Evolutionary conservation across 2,888 invertebrate species (phyloP), one percentile per base, ranked within the genome.

Genomic region (Caenorhabditis zanzibari): DNA sequence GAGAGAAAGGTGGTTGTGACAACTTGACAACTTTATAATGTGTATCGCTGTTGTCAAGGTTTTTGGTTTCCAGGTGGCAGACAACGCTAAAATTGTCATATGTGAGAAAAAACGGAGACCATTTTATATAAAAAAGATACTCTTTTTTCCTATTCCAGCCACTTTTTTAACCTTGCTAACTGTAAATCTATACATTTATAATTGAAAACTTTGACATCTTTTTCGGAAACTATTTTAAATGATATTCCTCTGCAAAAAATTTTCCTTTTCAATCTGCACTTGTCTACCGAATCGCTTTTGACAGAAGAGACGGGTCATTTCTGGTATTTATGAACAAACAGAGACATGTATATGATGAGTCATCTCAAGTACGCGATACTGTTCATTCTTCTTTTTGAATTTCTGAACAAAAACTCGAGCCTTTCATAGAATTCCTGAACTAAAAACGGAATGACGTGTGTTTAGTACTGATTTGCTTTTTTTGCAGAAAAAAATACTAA

Each of bases 261-360:
- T n/a, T 58, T 22, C 14, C 44, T 24, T 32, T 24, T 22, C 32
- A 2, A 19, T 38, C 38, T 32, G n/a, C 22, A n/a, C 41, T n/a
- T 10, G 44, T 44, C 63, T n/a, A 47, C 47, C 44, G 47, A 63
- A 44, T 44, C 44, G 41, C 63, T 26, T 63, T 63, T 63, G 63
- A 63, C 44, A 63, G 63, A 16, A 63, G 63, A 63, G 63, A 63
- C 63, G 47, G 63, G 63, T 63, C 63, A 63, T 44, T 38, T 28
- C 63, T 41, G 54, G 41, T 64, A 74, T 64, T n/a, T 61, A 74
- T 75, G 35, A 28, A 68, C 76, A 76, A 76, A 76, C 54, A 76
- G 49, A 19, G 22, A 19, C 56, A 19, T 38, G 22, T 54, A 26
- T 52, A 56, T 66, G 49, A 76, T 76, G 76, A 76, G 59, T 76